Conservation (phyloP, 2,113 vertebrate genomes). For the Theristicus caerulescens region DNA sequence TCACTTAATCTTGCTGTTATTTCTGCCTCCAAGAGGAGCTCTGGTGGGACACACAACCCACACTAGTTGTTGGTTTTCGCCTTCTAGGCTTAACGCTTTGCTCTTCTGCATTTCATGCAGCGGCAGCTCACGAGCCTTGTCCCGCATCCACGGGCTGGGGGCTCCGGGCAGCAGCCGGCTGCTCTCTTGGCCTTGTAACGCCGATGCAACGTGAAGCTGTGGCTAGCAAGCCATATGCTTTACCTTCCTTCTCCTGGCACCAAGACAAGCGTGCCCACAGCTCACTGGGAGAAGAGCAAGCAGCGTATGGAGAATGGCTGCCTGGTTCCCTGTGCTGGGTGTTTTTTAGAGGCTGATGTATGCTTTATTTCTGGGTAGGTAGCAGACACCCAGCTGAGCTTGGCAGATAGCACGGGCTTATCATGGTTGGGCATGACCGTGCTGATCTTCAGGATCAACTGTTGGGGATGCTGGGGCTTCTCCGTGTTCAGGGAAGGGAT, state of each 20-base stretch:
- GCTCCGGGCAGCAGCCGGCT: background rate
- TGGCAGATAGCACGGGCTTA: fast-evolving
- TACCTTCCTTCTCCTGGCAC: background rate
- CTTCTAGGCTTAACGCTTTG: fast-evolving
- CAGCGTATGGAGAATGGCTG: fast-evolving
- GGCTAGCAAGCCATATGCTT: background rate
- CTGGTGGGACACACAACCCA: background rate
- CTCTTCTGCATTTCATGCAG: background rate
- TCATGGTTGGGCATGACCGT: background rate
- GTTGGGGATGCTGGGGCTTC: background rate
- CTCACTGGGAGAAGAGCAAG: background rate
- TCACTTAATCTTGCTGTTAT: background rate
- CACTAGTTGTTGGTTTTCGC: background rate
- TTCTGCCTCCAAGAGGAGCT: background rate
- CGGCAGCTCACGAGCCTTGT: fast-evolving
- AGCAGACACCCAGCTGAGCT: background rate
- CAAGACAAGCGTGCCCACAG: background rate
- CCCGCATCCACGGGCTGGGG: background rate
- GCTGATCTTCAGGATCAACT: background rate
- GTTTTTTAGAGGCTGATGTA: background rate
- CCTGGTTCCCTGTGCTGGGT: fast-evolving
- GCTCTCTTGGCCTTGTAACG: background rate
- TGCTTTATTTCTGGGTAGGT: background rate
- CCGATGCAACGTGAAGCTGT: background rate
- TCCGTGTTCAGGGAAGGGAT: background rate